A percentile compares a stretch with the other conserved stretches of the same genome.
phyloP scores from a whole-genome alignment of 2,888 invertebrate species.

The Ophion ventricosus region DNA sequence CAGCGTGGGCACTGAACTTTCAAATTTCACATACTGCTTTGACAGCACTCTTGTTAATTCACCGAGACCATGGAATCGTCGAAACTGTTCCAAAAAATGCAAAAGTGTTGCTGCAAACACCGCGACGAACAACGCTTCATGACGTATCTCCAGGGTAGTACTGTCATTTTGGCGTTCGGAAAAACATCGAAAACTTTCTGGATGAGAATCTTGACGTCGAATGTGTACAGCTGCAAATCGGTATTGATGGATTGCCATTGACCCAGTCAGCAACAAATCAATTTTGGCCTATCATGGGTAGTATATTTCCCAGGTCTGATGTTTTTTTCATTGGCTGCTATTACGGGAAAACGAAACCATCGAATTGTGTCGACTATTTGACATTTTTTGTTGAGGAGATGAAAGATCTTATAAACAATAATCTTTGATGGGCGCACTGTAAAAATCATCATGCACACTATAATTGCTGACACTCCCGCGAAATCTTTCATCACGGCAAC shows the following conservation, averaged over 20 bases:
- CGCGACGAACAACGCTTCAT: constrained; percentile 39
- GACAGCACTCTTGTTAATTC: constrained; percentile 41
- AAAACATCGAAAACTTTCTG: constrained; percentile 36
- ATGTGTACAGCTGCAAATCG: constrained; percentile 39
- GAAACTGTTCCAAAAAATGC: constrained; percentile 36
- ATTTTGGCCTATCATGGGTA: constrained; percentile 53
- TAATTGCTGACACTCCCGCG: constrained; percentile 65
- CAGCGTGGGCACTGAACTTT: constrained; percentile 37
- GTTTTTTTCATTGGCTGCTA: constrained; percentile 66
- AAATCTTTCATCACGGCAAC: constrained; percentile 58
- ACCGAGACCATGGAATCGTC: constrained; percentile 35
- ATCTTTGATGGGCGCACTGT: constrained; percentile 45
- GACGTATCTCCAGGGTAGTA: constrained; percentile 39
- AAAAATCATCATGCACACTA: constrained; percentile 49
- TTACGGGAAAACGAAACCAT: constrained; percentile 64
- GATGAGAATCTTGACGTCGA: constrained; percentile 35
- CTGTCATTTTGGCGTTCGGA: constrained; percentile 36
- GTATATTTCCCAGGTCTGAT: constrained; percentile 23
- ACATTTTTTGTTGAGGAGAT: constrained; percentile 63
- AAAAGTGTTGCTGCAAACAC: constrained; percentile 45
- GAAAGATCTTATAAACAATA: constrained; percentile 50
- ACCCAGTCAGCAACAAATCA: constrained; percentile 58
- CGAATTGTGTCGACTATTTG: constrained; percentile 55
- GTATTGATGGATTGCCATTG: constrained; percentile 67
- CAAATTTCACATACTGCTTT: constrained; percentile 37